Evolutionary conservation across 2,888 invertebrate genomes (phyloP).

Genomic region (Dendrolimus pini): DNA sequence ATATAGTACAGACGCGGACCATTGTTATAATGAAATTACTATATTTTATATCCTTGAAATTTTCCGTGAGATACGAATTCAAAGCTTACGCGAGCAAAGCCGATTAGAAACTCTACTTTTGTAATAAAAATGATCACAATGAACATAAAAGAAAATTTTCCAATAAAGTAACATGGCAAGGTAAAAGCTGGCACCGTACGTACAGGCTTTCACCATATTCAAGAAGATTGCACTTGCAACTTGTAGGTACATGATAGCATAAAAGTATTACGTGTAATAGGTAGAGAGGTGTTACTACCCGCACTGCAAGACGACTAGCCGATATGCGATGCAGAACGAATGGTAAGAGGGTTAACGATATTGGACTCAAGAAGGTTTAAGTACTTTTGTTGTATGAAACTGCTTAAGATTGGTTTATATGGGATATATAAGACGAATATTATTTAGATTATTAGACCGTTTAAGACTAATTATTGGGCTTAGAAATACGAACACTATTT

Average conservation of each 20-base stretch:
- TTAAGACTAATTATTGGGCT: too few relatives aligned
- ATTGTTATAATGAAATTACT: too few relatives aligned
- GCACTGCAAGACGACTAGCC: constrained; percentile 5
- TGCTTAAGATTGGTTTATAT: too few relatives aligned
- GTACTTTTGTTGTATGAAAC: too few relatives aligned
- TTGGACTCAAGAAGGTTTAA: too few relatives aligned
- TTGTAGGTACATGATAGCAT: constrained; percentile 6
- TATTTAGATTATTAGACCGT: too few relatives aligned
- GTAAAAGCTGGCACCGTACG: neutral
- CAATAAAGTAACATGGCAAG: neutral
- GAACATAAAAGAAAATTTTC: neutral
- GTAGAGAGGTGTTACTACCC: constrained; percentile 5
- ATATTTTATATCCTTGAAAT: too few relatives aligned
- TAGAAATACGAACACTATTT: too few relatives aligned
- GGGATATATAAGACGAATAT: too few relatives aligned
- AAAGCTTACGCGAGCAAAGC: too few relatives aligned
- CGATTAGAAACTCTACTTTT: neutral
- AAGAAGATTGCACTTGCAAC: constrained; percentile 2
- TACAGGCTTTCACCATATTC: neutral
- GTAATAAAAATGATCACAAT: neutral
- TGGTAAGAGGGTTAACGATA: constrained; percentile 1
- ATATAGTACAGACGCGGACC: too few relatives aligned
- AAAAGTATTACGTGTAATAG: constrained; percentile 10
- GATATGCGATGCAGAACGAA: neutral
- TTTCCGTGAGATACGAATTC: too few relatives aligned